phyloP scores from a whole-genome alignment of 2,888 invertebrate species.

The Eristalinus aeneus region DNA sequence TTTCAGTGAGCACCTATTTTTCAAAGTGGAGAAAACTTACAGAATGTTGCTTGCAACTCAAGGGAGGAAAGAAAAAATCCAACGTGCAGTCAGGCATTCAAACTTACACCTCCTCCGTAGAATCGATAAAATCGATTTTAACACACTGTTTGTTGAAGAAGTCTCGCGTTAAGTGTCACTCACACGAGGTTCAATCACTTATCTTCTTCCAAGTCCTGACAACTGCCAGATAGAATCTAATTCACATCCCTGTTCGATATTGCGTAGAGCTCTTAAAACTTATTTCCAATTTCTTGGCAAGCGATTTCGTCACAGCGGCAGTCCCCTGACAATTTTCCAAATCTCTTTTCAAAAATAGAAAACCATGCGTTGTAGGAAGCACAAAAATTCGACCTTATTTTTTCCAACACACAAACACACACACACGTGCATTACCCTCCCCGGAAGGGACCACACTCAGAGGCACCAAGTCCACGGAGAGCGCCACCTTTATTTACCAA shows the following conservation, averaged over 20 bases:
- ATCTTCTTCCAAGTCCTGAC: background rate
- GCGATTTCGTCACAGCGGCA: background rate
- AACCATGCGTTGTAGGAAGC: background rate
- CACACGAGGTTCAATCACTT: background rate
- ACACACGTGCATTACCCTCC: too few species aligned
- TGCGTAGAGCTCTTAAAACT: background rate
- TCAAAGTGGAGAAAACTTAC: too few species aligned
- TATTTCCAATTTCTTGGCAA: background rate
- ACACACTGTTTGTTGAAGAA: too few species aligned
- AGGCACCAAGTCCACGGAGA: background rate
- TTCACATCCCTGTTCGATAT: background rate
- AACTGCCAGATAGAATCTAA: background rate
- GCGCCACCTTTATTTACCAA: slow-evolving; percentile 67
- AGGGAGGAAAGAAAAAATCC: too few species aligned
- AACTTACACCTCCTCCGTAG: too few species aligned
- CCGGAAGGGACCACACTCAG: background rate
- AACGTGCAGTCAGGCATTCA: too few species aligned
- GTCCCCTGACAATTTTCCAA: background rate
- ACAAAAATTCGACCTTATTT: background rate
- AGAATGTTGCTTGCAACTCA: too few species aligned
- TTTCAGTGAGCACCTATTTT: too few species aligned
- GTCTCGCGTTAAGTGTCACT: too few species aligned
- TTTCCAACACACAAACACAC: background rate
- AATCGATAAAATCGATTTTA: too few species aligned
- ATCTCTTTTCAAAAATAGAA: background rate